Evolutionary conservation across 2,113 vertebrate genomes (phyloP).

Genomic region (Colinus virginianus): DNA sequence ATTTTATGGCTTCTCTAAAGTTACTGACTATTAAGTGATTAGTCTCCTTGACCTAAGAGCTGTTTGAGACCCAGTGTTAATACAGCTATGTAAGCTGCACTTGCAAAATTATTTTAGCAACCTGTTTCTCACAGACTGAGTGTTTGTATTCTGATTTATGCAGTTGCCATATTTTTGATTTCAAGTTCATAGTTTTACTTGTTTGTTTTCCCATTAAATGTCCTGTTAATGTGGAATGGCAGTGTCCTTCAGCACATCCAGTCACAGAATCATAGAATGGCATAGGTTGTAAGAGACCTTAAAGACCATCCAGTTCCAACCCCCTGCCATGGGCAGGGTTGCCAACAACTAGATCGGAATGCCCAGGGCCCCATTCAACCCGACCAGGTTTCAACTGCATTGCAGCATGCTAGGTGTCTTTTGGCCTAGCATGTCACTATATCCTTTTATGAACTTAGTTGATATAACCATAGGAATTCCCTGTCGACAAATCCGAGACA

Average conservation of each 20-base stretch:
- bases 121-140: not conserved
- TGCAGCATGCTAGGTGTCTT: not conserved
- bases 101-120: not conserved
- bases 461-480: not conserved
- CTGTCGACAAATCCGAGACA: not conserved
- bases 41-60: not conserved
- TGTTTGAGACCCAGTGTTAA: not conserved
- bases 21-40: not conserved
- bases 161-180: not conserved
- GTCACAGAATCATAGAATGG: not conserved
- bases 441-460: not conserved
- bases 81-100: not conserved
- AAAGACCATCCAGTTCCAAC: too few species aligned
- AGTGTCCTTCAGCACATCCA: not conserved
- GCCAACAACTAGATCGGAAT: too few species aligned
- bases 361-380: too few species aligned
- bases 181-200: not conserved
- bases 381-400: not conserved
- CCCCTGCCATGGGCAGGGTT: too few species aligned
- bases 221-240: not conserved
- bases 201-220: not conserved
- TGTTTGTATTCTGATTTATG: not conserved
- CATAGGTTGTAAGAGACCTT: too few species aligned
- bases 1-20: not conserved
- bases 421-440: not conserved